Base-by-base conservation (phyloP, 2,888 invertebrate species). In the Bhutanitis thaidina region DNA sequence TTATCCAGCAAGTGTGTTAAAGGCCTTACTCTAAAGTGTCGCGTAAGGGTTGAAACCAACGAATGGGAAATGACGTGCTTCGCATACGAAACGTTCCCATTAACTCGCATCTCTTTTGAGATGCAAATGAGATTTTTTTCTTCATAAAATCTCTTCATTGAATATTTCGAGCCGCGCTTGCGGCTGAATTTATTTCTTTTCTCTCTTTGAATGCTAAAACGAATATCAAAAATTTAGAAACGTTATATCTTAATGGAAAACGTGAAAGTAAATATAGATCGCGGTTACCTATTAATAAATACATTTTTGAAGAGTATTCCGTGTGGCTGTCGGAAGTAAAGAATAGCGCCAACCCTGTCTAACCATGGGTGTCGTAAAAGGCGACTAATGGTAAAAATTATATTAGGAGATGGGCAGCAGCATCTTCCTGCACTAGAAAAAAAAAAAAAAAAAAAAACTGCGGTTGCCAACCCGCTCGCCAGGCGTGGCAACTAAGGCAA, bases 41-140 rank as follows among this genome's bases (percentile, higher is more conserved):
- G 67, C 66, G 73, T 76, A 80, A 84, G 85, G 84, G 84, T 81
- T 80, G 77, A 64, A 58, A 58, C 65, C 68, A 73, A 65, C 72
- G 79, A 80, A 78, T 79, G 70, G 71, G 71, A 71, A 77, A 64
- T 74, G 74, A 79, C 83, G 88, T 84, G 88, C 74, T 69, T 67
- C 69, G 87, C 80, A 86, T 88, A 74, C 66, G 63, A 71, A 86
- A 73, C 72, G 72, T 62, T 63, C 71, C 82, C 77, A 84, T 87
- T 85, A 86, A 81, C 80, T 82, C 76, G 65, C 82, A 67, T 73
- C 67, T 81, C 86, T 82, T 83, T 88, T 88, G 87, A 88, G 68
- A 88, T 88, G 88, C 79, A 88, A 88, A 88, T 88, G 65, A 73
- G 69, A 71, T 70, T 80, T 81, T 84, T 78, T 77, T 74, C 75